phyloP scores from a whole-genome alignment of 1,140 invertebrate species.

The Neuroterus valhalla region DNA sequence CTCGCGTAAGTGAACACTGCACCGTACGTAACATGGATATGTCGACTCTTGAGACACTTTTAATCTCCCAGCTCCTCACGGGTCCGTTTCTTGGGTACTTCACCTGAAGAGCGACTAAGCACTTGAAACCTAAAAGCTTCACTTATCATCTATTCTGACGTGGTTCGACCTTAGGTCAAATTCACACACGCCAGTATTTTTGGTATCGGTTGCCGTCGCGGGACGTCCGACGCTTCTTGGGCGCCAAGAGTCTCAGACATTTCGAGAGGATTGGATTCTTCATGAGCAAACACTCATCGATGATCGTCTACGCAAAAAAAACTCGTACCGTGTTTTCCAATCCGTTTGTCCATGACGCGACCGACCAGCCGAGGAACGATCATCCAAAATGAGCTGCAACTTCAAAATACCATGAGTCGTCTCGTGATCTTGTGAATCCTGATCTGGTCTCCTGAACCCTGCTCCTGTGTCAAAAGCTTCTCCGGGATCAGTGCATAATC shows the following conservation, averaged over 20 bases:
- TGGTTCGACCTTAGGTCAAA: neutral
- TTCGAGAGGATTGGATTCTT: neutral
- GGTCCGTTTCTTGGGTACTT: neutral
- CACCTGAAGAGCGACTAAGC: neutral
- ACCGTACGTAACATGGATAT: conserved; percentile 17
- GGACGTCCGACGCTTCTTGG: neutral
- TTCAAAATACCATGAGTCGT: neutral
- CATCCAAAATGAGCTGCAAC: neutral
- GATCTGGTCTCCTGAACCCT: no score
- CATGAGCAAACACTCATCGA: neutral
- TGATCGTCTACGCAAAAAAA: neutral
- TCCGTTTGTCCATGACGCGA: neutral
- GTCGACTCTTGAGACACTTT: conserved; percentile 26
- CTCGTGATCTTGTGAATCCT: no score
- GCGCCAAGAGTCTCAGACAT: conserved; percentile 11
- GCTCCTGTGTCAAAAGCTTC: no score
- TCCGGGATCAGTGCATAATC: no score
- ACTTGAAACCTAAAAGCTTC: conserved; percentile 3
- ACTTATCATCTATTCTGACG: neutral
- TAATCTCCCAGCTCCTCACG: neutral
- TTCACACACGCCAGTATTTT: neutral
- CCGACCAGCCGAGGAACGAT: neutral
- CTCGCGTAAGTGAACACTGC: conserved; percentile 36
- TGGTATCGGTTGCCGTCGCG: conserved; percentile 8
- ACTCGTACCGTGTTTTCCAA: neutral